A percentile compares a stretch with the other conserved stretches of the same genome.
These are phyloP conservation scores for Formicarius rufipectus DNA, from an alignment of 2,113 vertebrate genomes.

Conservation along the genomic window DNA sequence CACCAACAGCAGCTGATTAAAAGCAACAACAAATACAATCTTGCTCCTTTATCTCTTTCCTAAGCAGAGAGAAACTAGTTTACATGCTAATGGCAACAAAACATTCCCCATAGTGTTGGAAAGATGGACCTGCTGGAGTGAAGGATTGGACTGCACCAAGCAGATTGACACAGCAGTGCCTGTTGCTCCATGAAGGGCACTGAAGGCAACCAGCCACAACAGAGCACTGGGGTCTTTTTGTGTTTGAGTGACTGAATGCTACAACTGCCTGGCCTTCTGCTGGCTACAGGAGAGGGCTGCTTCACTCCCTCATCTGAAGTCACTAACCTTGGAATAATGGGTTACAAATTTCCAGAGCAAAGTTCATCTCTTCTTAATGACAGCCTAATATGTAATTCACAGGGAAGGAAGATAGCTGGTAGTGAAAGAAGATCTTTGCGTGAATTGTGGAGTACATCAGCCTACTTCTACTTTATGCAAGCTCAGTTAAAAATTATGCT, in stretches of 20 bases:
- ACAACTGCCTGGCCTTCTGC: background rate
- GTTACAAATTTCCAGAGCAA: background rate
- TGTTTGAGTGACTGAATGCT: background rate
- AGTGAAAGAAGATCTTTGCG: background rate
- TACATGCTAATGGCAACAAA: background rate
- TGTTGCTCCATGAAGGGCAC: background rate
- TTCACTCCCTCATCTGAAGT: background rate
- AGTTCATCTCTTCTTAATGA: background rate
- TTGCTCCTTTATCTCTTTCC: background rate
- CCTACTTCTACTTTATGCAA: background rate
- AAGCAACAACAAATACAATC: background rate
- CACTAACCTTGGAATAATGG: background rate
- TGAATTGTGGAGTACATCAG: background rate
- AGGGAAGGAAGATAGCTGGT: background rate
- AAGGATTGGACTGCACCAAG: background rate
- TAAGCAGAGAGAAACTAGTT: background rate
- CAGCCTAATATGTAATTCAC: background rate
- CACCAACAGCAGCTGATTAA: background rate
- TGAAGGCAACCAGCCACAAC: background rate
- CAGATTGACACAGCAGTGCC: background rate
- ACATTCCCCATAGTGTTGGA: background rate
- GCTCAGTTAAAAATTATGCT: background rate
- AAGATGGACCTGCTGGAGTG: background rate
- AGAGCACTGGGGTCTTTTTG: background rate
- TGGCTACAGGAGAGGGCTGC: background rate